Evolutionary conservation across 2,888 invertebrate species (phyloP), one percentile per base, ranked within the genome.

Genomic region (Miltochrista miniata): DNA sequence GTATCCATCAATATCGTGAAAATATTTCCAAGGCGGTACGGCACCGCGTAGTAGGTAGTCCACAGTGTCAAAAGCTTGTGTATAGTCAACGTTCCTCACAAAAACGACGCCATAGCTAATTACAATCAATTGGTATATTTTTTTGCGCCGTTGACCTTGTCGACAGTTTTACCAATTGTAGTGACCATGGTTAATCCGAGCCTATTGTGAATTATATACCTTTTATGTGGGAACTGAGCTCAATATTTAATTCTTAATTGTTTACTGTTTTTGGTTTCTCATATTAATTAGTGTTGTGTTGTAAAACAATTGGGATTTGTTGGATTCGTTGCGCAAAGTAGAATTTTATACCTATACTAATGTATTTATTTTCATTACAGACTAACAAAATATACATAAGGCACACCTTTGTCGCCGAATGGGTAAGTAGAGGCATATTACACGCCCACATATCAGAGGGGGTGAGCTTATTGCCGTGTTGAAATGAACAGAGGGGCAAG

Each of bases 61-160:
- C 18, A 5, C 18, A 5, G 18, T 24, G 5, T 24, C 5, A 24
- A 24, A 24, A 24, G 18, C 18, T 24, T 24, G 2, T 24, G 2
- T 24, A 24, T 24, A 5, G 18, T 24, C 18, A 24, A 4, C 18
- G 11, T 14, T 11, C 30, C 14, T 31, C 11, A 30, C 13, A 41
- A 7, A n/a, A 61, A 51, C 48, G 34, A 50, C 51, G 53, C 49
- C 56, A 59, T 62, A 66, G 64, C 66, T 50, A 51, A 63, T 67
- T 67, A 58, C 40, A 40, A 30, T 30, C 54, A 55, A 49, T 55
- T 56, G 52, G 51, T 58, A 62, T 63, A 24, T 24, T 24, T 24
- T 64, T 64, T 56, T 11, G 41, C 14, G 38, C 48, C 18, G 33
- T 34, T 59, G 68, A 68, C 75, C 76, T 76, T 73, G 76, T 36